Evolutionary conservation across 37 sponge, comb jelly and placozoan genomes (phyloP).

Genomic region (Hexactinellida sp.): DNA sequence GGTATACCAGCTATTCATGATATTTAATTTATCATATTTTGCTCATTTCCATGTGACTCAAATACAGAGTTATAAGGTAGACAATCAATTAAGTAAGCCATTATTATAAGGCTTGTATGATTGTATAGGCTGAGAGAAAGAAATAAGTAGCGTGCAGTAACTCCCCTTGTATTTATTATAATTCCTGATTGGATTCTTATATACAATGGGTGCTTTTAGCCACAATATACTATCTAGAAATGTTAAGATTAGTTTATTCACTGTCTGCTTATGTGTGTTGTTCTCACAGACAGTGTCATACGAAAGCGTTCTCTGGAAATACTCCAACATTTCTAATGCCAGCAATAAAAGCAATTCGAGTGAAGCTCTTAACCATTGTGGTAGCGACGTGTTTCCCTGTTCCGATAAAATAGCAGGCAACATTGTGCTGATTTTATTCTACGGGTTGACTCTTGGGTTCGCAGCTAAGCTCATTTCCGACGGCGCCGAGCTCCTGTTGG

Average conservation of each 20-base stretch:
- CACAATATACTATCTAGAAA: not conserved
- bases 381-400: not conserved
- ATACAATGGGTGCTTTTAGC: no score
- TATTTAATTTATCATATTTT: no score
- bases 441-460: constrained; percentile 43
- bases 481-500: constrained; percentile 79
- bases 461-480: constrained; percentile 83
- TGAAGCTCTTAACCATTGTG: not conserved
- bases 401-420: constrained; percentile 61
- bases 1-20: no score
- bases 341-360: not conserved
- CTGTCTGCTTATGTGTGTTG: not conserved
- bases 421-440: constrained; percentile 52
- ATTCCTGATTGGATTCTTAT: no score
- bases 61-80: no score
- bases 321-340: not conserved
- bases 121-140: no score
- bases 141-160: no score
- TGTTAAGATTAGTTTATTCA: not conserved
- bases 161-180: no score
- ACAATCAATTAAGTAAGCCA: no score
- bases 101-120: no score
- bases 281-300: not conserved
- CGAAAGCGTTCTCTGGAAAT: not conserved
- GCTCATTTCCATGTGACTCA: no score